Base-by-base conservation (phyloP, 2,797 vertebrate genomes). In the Pipistrellus nathusii region DNA sequence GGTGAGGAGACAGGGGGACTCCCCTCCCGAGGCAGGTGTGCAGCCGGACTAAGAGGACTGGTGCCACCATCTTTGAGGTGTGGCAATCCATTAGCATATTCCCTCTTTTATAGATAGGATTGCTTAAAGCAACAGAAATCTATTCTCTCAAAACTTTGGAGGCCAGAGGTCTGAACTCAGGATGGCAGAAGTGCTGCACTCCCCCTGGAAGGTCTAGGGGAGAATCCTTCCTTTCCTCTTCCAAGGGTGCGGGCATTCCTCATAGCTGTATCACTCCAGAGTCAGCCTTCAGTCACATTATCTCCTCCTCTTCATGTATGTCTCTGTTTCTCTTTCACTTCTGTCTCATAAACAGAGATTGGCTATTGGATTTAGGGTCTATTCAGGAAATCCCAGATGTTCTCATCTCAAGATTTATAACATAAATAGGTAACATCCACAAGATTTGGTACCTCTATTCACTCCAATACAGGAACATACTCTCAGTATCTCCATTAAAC, bases 371-470 rank as follows among this genome's bases (percentile, higher is more conserved):
- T 72, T 68, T 59, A 78, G 75, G 10, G 30, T 76, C 76, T 91
- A 30, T 25, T 66, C 13, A 2, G 6, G 66, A 81, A 91, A 38
- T 86, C 11, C 35, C 30, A 48, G 30, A n/a, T 88, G 64, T 64
- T 76, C 46, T 80, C 68, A 88, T 84, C 17, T 80, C 15, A 82
- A 64, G 30, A 80, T 35, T 38, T 90, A 44, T 95, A 85, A 78
- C 32, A 75, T 85, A 69, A 93, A 82, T 35, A 89, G 5, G 21
- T 66, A 23, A 32, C 30, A 64, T 17, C 77, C 41, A 73, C 6
- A 90, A 55, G 15, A 6, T 81, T 76, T 8, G 20, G 76, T 23
- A 41, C 15, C 25, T 41, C 38, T 21, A n/a, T 66, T 84, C 17
- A 91, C 12, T 25, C 6, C 21, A 80, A 27, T 69, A 32, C 2